A percentile compares a stretch with the other conserved stretches of the same genome.
These are phyloP conservation scores for Dryas iulia DNA, from an alignment of 1,140 invertebrate genomes.

Conservation along the genomic window DNA sequence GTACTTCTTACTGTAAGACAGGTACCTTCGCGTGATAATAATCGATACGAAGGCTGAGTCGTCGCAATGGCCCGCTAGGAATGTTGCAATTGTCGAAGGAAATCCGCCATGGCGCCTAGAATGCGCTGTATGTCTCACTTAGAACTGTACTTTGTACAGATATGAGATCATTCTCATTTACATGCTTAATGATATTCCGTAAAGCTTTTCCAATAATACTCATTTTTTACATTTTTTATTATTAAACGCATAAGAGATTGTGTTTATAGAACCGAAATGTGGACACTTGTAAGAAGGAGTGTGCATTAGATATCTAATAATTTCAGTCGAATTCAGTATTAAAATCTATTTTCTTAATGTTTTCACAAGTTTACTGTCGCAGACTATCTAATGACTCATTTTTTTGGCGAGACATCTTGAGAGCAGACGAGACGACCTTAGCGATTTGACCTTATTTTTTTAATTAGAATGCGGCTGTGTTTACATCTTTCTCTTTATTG, in stretches of 20 bases:
- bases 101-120: conserved; percentile 68
- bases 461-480: conserved; percentile 74
- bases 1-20: conserved; percentile 7
- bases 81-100: conserved; percentile 68
- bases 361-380: conserved; percentile 42
- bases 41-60: conserved; percentile 53
- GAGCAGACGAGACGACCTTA: conserved; percentile 64
- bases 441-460: conserved; percentile 65
- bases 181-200: conserved; percentile 43
- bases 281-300: neutral
- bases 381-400: conserved; percentile 57
- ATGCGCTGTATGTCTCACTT: conserved; percentile 45
- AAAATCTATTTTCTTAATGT: too few species aligned
- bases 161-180: conserved; percentile 66
- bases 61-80: conserved; percentile 53
- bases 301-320: neutral
- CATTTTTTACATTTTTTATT: neutral
- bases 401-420: conserved; percentile 64
- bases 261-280: neutral
- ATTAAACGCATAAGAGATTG: neutral
- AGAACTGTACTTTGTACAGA: conserved; percentile 45
- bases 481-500: conserved; percentile 75
- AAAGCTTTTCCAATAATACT: neutral
- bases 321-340: neutral
- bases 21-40: conserved; percentile 10